Evolutionary conservation across 2,113 vertebrate species (phyloP).

Genomic region (Microtus richardsoni): DNA sequence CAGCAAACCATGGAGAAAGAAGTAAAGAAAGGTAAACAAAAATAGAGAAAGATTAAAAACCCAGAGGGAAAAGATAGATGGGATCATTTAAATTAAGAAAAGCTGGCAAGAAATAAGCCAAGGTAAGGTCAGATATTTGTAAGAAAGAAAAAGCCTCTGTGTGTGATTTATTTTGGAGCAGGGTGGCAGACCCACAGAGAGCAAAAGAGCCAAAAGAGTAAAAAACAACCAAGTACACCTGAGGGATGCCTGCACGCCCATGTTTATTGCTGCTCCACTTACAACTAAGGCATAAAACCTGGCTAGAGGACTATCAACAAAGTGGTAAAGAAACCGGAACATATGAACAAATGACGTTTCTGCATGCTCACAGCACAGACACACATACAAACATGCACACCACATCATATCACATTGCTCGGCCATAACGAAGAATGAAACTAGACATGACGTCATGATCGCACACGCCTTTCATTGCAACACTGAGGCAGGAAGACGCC

Average conservation of each 20-base stretch:
- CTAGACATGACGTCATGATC: no score
- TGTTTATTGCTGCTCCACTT: neutral
- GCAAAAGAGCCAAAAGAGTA: neutral
- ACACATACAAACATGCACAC: neutral
- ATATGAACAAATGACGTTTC: neutral
- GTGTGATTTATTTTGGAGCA: neutral
- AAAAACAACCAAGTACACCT: neutral
- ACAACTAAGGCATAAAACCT: neutral
- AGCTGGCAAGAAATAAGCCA: neutral
- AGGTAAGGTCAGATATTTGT: neutral
- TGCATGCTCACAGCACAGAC: neutral
- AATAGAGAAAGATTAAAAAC: neutral
- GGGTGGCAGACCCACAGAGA: neutral
- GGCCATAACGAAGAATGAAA: neutral
- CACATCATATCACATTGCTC: neutral
- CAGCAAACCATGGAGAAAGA: neutral
- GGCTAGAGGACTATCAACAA: neutral
- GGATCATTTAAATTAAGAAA: neutral
- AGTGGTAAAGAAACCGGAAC: neutral
- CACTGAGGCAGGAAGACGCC: neutral
- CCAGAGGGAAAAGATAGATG: neutral
- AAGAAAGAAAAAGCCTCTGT: neutral
- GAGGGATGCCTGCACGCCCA: neutral
- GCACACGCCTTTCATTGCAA: neutral
- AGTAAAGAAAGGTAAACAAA: neutral